Base-by-base conservation (phyloP, 2,888 invertebrate species). In the Dascillus cervinus region DNA sequence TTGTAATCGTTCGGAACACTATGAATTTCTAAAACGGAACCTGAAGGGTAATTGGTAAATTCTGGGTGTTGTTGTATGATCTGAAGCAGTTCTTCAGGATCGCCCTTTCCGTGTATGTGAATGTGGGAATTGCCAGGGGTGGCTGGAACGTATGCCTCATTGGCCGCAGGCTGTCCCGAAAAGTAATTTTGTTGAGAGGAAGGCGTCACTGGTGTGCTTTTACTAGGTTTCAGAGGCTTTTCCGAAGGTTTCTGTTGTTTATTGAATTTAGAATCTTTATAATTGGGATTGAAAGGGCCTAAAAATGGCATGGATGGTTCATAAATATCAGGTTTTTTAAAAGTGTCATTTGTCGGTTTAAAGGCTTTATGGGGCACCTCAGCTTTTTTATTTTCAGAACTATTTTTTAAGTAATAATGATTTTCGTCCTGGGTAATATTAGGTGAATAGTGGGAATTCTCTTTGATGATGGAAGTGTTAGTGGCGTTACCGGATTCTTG, bases 211-310 rank as follows among this genome's bases (percentile, higher is more conserved):
- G 17, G 17, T 17, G 4, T 17, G 4, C 11, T 11, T 31, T 40
- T 40, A 28, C 27, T 37, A 5, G 33, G 28, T 32, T 34, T 40
- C 10, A 10, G 6, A 27, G 32, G 29, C 15, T 47, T 2, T 9
- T 39, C 22, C 4, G 17, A 26, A 23, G 32, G 20, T 13, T 40
- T 37, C 22, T 45, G 45, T 35, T 48, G 43, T 12, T 29, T 39
- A 29, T 44, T 47, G 4, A 38, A 21, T 41, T 33, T 11, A 26
- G 35, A 20, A 44, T 34, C 39, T 34, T 50, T 49, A 31, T 42
- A 64, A 36, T 65, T 59, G 6, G 69, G 66, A 56, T 56, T 66
- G 43, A 65, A 65, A 3, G 70, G 67, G 8, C 68, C 69, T 36
- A 64, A 57, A 46, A 66, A 65, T 2, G 63, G 52, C 11, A 44